Evolutionary conservation across 2,113 vertebrate genomes (phyloP).

Genomic region (Perccottus glenii): DNA sequence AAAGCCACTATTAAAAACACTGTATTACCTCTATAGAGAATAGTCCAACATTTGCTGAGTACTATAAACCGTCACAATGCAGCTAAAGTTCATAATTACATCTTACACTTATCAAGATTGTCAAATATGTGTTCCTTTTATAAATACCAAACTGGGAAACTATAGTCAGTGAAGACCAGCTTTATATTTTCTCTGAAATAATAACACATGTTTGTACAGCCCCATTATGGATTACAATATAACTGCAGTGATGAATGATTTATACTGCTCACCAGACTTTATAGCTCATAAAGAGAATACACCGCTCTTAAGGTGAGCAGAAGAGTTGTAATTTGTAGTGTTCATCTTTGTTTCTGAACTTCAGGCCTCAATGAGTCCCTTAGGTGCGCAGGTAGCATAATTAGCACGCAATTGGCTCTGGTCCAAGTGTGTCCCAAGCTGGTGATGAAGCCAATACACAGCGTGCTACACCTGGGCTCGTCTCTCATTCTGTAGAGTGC

Average conservation of each 20-base stretch:
- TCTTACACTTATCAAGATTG: background rate
- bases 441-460: conserved; percentile 55
- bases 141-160: background rate
- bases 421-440: conserved; percentile 33
- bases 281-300: conserved; percentile 2
- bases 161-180: background rate
- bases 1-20: background rate
- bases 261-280: background rate
- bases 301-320: background rate
- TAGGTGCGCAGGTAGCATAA: conserved; percentile 24
- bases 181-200: background rate
- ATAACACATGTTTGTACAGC: conserved; percentile 1
- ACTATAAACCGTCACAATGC: background rate
- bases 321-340: conserved; percentile 2
- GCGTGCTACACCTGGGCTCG: conserved; percentile 45
- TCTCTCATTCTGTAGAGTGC: conserved; percentile 22
- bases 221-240: background rate
- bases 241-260: conserved; percentile 17
- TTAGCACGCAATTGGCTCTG: conserved; percentile 44
- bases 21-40: background rate
- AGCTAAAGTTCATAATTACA: background rate
- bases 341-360: conserved; percentile 20
- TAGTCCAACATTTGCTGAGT: background rate
- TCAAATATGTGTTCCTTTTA: too few species aligned
- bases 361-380: conserved; percentile 24